Base-by-base conservation (phyloP, 2,113 vertebrate species). In the Baryphthengus martii region DNA sequence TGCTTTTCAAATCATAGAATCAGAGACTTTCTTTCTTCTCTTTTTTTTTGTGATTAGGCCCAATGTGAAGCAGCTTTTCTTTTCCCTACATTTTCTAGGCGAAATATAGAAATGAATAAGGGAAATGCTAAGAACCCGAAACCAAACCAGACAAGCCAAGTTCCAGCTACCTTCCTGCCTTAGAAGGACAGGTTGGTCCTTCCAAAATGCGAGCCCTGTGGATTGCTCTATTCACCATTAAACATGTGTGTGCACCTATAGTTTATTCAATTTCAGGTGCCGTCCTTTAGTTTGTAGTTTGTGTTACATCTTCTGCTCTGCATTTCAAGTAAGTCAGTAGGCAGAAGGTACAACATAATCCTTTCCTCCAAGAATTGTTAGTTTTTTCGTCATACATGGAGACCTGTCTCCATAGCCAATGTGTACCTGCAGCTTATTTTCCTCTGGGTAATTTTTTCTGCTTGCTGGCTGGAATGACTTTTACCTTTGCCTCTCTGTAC, bases 11-110 rank as follows among this genome's bases (percentile, higher is more conserved):
- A 70, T 50, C 28, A 37, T 3, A 71, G 31, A 77, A 44, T 39
- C 19, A 37, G 1, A 15, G 59, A 11, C 4, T 3, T 56, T 35
- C n/a, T n/a, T n/a, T n/a, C n/a, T n/a, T n/a, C n/a, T n/a, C n/a
- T 40, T 62, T 47, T 47, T 35, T 58, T 40, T 62, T 59, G 25
- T 47, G 25, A 52, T 82, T 33, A 85, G 35, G 17, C 17, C 85
- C n/a, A 70, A 61, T 13, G 15, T 52, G 18, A 72, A 58, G 12
- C 13, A 62, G 4, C 13, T 66, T 37, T 89, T 58, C 15, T 86
- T 62, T 31, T 63, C 52, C 20, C 13, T 40, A 14, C 9, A 11
- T 19, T 63, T 90, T 61, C 31, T 17, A 55, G 33, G 39, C 7
- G 76, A 82, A 73, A 26, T 9, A 6, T 20, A 15, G 24, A n/a